Evolutionary conservation across 23 tunicate genomes (phyloP).

Genomic region (Botrylloides violaceus): DNA sequence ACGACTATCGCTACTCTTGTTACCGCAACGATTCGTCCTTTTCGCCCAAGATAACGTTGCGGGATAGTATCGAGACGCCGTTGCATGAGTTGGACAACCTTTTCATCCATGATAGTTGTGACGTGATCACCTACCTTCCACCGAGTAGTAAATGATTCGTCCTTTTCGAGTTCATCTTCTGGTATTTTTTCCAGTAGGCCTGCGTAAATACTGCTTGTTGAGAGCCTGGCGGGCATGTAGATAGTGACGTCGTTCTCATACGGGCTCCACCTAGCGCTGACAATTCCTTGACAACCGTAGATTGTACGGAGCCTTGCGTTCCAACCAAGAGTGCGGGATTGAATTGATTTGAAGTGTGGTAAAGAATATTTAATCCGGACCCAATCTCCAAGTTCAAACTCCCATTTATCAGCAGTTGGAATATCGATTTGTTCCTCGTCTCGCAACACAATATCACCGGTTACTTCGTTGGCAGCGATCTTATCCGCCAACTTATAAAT

Average conservation of each 20-base stretch:
- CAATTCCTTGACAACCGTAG: background rate
- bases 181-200: background rate
- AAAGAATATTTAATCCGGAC: constrained; percentile 14
- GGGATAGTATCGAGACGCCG: constrained; percentile 14
- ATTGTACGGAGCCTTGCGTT: background rate
- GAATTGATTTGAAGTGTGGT: constrained; percentile 19
- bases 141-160: background rate
- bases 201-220: background rate
- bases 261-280: background rate
- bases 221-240: background rate
- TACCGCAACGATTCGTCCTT: constrained; percentile 12
- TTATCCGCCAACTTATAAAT: constrained; percentile 19
- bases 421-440: background rate
- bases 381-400: constrained; percentile 5
- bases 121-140: constrained; percentile 22
- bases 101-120: constrained; percentile 6
- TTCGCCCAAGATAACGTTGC: background rate
- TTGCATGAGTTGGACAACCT: constrained; percentile 14
- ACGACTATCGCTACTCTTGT: constrained; percentile 6
- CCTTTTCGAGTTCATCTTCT: background rate
- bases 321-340: background rate
- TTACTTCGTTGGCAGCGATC: background rate
- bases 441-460: background rate
- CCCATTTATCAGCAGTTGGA: constrained; percentile 19
- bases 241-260: constrained; percentile 1